These are phyloP conservation scores for Oasisia sp. DNA, from an alignment of 2,888 invertebrate genomes.

Conservation along the genomic window DNA sequence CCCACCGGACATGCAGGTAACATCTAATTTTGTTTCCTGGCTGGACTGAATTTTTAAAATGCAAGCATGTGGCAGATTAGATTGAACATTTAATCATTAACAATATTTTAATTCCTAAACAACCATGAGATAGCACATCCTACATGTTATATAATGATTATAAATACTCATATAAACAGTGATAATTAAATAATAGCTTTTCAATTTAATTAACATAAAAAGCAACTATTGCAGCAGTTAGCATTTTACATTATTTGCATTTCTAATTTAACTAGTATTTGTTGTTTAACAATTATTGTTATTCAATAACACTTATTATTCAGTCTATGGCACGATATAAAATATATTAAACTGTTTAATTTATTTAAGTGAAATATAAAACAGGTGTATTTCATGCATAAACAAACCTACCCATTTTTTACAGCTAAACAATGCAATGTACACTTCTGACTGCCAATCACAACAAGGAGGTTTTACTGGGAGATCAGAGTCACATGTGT, in stretches of 20 bases:
- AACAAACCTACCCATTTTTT: neutral
- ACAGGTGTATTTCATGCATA: neutral
- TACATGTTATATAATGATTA: too few species aligned
- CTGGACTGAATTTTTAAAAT: neutral
- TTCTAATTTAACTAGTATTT: neutral
- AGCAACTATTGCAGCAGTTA: neutral
- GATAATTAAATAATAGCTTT: neutral
- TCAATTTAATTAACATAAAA: too few species aligned
- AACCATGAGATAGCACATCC: neutral
- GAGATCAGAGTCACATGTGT: neutral
- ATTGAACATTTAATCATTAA: neutral
- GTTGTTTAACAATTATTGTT: neutral
- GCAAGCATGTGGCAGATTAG: too few species aligned
- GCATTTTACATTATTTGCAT: neutral
- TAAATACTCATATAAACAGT: neutral
- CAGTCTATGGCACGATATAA: neutral
- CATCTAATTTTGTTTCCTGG: neutral
- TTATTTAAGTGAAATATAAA: neutral
- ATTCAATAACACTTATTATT: neutral
- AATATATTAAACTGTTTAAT: neutral
- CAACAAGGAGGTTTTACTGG: neutral
- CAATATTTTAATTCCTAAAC: neutral
- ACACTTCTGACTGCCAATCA: neutral
- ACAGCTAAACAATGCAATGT: neutral
- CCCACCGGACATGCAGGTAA: neutral